Evolutionary conservation across 2,888 invertebrate genomes (phyloP), one percentile per base, ranked within the genome.

Genomic region (Vesta saturnalis): DNA sequence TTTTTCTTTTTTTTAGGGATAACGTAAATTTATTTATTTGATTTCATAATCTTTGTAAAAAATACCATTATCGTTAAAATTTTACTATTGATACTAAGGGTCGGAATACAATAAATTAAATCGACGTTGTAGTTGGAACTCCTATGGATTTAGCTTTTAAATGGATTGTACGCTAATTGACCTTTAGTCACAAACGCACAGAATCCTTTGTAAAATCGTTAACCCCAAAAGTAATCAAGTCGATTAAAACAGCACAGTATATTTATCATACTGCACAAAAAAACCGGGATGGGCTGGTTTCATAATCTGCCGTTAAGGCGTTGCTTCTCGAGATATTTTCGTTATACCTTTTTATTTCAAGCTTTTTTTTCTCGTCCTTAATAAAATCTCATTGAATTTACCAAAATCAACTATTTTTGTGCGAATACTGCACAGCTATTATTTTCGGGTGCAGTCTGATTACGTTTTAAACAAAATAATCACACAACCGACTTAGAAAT

Each of bases 161-260:
- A 66, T 56, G 56, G 56, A 56, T 66, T 66, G 65, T 56, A 55
- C 60, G 60, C 55, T 55, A 60, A 66, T 66, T 66, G 65, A 56
- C 65, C 60, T 66, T 66, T 67, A 67, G 39, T 52, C 57, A 67
- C 61, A 61, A 67, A 49, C 60, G 60, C 59, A 60, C 64, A 52
- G 58, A 60, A 63, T 62, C 59, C 70, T 66, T 71, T 71, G 64
- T 70, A 68, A 66, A 64, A 69, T 69, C 70, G 69, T 72, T 72
- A 69, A 64, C 69, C 61, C 59, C 64, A 67, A 64, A 63, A 71
- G 56, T 57, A 67, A 67, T 67, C 58, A 61, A 62, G 67, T 61
- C 67, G 58, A 57, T 67, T 62, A 52, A 47, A 61, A 55, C 55
- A 56, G 55, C 55, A 55, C 46, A 23, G 23, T 59, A 54, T 59